Conservation (phyloP, 1,140 invertebrate genomes). For the Ridgeia piscesae region DNA sequence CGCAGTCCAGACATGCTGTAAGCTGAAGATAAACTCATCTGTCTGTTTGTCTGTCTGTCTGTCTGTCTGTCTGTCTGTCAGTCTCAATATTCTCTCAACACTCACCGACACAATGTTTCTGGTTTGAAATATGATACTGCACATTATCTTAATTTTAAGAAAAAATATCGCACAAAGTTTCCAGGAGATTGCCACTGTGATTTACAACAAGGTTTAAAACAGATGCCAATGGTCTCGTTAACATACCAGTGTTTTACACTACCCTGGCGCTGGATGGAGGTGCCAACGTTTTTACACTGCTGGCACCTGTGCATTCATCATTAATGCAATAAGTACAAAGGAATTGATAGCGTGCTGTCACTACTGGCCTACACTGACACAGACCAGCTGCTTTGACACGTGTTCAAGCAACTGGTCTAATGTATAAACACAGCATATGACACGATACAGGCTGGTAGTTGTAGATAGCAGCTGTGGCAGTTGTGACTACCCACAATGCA, state of each 20-base stretch:
- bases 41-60: no score
- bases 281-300: background rate
- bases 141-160: background rate
- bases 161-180: background rate
- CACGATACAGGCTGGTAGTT: background rate
- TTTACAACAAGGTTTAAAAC: background rate
- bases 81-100: no score
- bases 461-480: background rate
- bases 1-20: background rate
- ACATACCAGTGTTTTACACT: background rate
- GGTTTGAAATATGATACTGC: no score
- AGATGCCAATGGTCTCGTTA: background rate
- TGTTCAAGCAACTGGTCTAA: background rate
- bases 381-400: background rate
- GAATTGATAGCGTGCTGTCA: background rate
- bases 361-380: background rate
- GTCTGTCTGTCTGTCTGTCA: no score
- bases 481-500: background rate
- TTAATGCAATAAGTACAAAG: background rate
- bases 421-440: background rate
- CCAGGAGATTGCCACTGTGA: background rate
- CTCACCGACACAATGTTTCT: background rate
- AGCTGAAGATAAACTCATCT: background rate
- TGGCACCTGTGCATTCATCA: background rate
- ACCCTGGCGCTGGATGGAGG: background rate